Conservation (phyloP, 2,888 invertebrate genomes). For the Nemoura dubitans region DNA sequence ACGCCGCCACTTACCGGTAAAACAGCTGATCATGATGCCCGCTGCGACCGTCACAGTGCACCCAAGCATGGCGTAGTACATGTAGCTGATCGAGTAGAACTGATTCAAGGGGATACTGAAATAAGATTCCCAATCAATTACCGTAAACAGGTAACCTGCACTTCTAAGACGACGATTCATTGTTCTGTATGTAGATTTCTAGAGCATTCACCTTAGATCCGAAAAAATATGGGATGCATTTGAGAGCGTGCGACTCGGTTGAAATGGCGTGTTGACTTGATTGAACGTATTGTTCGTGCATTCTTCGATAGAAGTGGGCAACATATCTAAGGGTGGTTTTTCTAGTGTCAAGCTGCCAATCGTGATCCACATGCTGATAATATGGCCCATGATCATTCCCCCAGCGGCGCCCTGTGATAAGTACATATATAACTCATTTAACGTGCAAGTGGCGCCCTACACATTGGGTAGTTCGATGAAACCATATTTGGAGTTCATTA, state of each 20-base stretch:
- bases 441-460: too few relatives aligned
- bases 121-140: conserved; percentile 48
- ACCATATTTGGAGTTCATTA: conserved; percentile 48
- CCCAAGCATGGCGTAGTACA: conserved; percentile 87
- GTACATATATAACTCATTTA: not conserved
- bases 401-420: conserved; percentile 72
- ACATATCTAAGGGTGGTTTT: conserved; percentile 65
- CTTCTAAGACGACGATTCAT: not conserved
- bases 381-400: conserved; percentile 80
- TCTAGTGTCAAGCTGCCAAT: conserved; percentile 74
- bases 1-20: conserved; percentile 61
- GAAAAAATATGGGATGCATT: not conserved
- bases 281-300: conserved; percentile 48
- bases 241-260: not conserved
- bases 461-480: too few relatives aligned
- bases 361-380: conserved; percentile 79
- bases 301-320: conserved; percentile 72
- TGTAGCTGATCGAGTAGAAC: conserved; percentile 81
- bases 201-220: not conserved
- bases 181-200: not conserved
- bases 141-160: not conserved
- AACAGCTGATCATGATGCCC: conserved; percentile 74
- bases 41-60: conserved; percentile 75
- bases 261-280: conserved; percentile 54
- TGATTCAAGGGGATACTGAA: conserved; percentile 66